A percentile compares a stretch with the other conserved stretches of the same genome.
These are phyloP conservation scores for Scleropages formosus DNA, from an alignment of 2,797 vertebrate genomes.

Conservation along the genomic window DNA sequence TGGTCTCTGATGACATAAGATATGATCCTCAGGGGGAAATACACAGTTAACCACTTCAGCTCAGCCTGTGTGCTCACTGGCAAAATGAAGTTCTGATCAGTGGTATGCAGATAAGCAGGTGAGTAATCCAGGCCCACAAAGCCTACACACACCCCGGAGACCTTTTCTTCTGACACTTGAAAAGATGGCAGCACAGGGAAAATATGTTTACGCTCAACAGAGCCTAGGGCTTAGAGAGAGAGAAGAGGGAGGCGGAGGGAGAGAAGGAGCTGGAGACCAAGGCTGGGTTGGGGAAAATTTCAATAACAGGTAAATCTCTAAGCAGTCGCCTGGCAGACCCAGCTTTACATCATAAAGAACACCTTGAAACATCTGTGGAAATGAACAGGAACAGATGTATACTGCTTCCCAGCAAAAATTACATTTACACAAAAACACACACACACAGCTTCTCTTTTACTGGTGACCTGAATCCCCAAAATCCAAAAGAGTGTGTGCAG, in stretches of 20 bases:
- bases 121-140: conserved; percentile 42
- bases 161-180: conserved; percentile 48
- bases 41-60: conserved; percentile 38
- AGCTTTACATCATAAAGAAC: conserved; percentile 50
- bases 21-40: conserved; percentile 43
- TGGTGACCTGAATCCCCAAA: too few species aligned
- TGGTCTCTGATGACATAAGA: neutral
- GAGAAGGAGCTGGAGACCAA: conserved; percentile 38
- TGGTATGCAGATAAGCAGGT: conserved; percentile 53
- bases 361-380: neutral
- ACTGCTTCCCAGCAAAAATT: neutral
- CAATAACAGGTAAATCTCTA: conserved; percentile 50
- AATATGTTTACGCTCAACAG: conserved; percentile 35
- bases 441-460: too few species aligned
- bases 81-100: conserved; percentile 66
- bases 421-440: neutral
- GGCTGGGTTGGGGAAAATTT: conserved; percentile 45
- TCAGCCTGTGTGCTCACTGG: conserved; percentile 41
- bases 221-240: conserved; percentile 26
- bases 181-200: conserved; percentile 42
- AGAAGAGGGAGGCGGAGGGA: neutral
- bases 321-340: conserved; percentile 49
- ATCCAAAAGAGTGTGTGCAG: neutral
- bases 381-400: conserved; percentile 9
- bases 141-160: conserved; percentile 57